Base-by-base conservation (phyloP, 2,888 invertebrate genomes). In the Syritta pipiens region DNA sequence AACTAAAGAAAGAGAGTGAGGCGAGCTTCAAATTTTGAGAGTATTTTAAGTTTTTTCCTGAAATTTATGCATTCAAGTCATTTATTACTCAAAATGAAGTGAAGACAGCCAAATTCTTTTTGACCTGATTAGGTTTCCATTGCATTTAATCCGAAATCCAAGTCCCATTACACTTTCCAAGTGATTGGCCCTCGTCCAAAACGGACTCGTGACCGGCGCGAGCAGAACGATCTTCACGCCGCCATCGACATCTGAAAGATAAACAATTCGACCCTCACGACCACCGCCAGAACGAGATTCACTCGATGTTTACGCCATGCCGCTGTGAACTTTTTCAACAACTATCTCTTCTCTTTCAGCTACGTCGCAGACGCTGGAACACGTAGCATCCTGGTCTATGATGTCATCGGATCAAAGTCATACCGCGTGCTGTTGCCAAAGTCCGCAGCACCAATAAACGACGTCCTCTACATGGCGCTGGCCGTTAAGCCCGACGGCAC, bases 401-500 rank as follows among this genome's bases (percentile, higher is more conserved):
- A 92, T 82, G 89, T 91, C 0, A 86, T 86, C 1, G 87, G 85
- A 26, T 88, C 85, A 53, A 90, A 87, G 44, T 91, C 92, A 14
- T 91, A 90, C 84, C 89, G 92, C 35, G 90, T 92, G 40, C 90
- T 92, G 3, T 85, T 93, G 26, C 93, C 92, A 0, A 86, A 89
- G 77, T 90, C 90, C 3, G 90, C 90, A 1, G 89, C 89, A 0
- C 85, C 88, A 1, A 86, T 87, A 4, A 89, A 88, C 62, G 92
- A 93, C 84, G 92, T 92, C 1, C 89, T 93, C 1, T 92, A 93
- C 83, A 88, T 92, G 62, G 89, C 90, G 0, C 83, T 93, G 12
- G 89, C 91, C 0, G 86, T 89, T 14, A 91, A 91, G 84, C 85
- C 88, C 1, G 89, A 89, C 62, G 91, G 91, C 7, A 89, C 89